Base-by-base conservation (phyloP, 2,888 invertebrate genomes). In the Buathra laborator region DNA sequence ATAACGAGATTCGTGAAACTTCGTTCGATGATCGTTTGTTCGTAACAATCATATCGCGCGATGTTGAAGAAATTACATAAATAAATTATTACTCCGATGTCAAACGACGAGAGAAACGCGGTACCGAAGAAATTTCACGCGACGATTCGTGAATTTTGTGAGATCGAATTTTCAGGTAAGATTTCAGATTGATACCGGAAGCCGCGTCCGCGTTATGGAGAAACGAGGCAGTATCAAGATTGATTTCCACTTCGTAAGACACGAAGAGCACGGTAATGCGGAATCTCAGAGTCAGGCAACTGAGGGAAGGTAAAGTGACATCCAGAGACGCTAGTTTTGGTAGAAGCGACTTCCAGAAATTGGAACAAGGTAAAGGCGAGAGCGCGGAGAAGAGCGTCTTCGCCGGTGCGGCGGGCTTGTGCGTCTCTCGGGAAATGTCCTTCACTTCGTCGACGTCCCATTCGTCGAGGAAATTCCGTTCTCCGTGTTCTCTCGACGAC, bases 371-470 rank as follows among this genome's bases (percentile, higher is more conserved):
- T 51, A 85, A 81, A 84, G 81, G 67, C 71, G 77, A 77, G 81
- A 70, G 74, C 74, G 78, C 43, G 16, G 51, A 70, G 77, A 44
- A 66, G 75, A 68, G 51, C 29, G 37, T 59, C 56, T 43, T 48
- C 59, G 48, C 37, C 56, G 59, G 56, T 56, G 56, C 48, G 51
- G 32, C 48, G 14, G 75, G 53, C 76, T 70, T 51, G 51, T 53
- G 76, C 67, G 83, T 83, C 89, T 84, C 88, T n/a, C 81, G 90
- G 90, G 90, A 90, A 90, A 90, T 90, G 90, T 88, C 87, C 86
- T 87, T 88, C 86, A 86, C 87, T 87, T 85, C 85, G 85, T 85
- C 87, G 81, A 81, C 78, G 84, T 85, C 78, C 78, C 70, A 79
- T 85, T 81, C 84, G 81, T 84, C 89, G 71, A 76, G 85, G 70